Evolutionary conservation across 2,797 vertebrate genomes (phyloP), one percentile per base, ranked within the genome.

Genomic region (Pampus argenteus): DNA sequence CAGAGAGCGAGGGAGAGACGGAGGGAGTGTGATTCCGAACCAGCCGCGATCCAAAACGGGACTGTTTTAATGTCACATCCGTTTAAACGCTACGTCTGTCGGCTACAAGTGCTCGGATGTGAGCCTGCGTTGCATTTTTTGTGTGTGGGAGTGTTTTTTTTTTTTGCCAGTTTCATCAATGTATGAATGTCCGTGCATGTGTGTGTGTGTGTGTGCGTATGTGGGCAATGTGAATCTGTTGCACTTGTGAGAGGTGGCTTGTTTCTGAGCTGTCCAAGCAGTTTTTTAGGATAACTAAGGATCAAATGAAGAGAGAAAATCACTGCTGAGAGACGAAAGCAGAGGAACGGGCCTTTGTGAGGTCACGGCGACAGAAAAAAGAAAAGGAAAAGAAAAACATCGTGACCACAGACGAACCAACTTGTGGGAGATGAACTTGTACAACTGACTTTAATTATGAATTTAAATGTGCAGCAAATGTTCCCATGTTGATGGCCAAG

Each of bases 11-110:
- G 40, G n/a, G n/a, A 28, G 72, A 70, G 59, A 69, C 17, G 4
- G 42, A 34, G 42, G 28, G 52, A 77, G 76, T 13, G 61, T 20
- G 79, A 74, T 72, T 50, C 75, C 31, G 66, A 74, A 66, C 28
- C 60, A 48, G 71, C 55, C 17, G 49, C 74, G 3, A 79, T 72
- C 66, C 3, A 29, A 81, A 81, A 64, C 2, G 14, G 29, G 29
- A 51, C 59, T 68, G 79, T 79, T 87, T 91, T 80, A 79, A 61
- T 77, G 86, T 88, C 86, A 83, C 71, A 83, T 86, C 67, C 62
- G 47, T 74, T 91, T 87, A 82, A 80, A 79, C 64, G 40, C 51
- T 49, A 18, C n/a, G 64, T 85, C 85, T 56, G 0, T 88, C 58
- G 2, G 31, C 42, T 13, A 17, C 8, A 9, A 59, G 44, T 13